Percentiles rank a stretch among this genome's conserved stretches.
Evolutionary conservation across 2,797 vertebrate genomes (phyloP).

Genomic region (Buphagus erythrorhynchus): DNA sequence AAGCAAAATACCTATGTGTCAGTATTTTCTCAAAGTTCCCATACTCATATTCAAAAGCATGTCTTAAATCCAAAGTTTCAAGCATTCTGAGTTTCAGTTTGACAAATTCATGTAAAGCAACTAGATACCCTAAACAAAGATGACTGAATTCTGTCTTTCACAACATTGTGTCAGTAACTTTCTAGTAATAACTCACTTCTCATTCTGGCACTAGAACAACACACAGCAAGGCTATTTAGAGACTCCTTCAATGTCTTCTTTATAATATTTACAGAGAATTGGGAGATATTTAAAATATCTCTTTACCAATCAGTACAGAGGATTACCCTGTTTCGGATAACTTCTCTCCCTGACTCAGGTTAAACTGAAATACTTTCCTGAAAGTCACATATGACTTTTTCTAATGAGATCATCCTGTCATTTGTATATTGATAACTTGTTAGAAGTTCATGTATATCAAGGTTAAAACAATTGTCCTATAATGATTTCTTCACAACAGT

Average conservation of each 20-base stretch:
- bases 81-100: background rate
- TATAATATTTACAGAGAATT: background rate
- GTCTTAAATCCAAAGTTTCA: background rate
- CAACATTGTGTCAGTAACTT: background rate
- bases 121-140: background rate
- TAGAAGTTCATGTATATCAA: background rate
- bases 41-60: background rate
- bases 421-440: background rate
- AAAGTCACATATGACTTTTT: background rate
- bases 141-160: background rate
- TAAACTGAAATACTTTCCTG: background rate
- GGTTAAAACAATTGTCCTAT: background rate
- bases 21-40: background rate
- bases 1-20: background rate
- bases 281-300: background rate
- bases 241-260: background rate
- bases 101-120: background rate
- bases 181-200: background rate
- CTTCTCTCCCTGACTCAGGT: background rate
- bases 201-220: background rate
- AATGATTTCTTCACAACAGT: background rate
- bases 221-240: background rate
- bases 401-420: background rate
- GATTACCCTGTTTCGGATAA: background rate
- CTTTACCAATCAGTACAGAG: background rate